Percentiles rank a stretch among this genome's conserved stretches.
Evolutionary conservation across 1,140 invertebrate species (phyloP).

Genomic region (Sycophaga agraensis): DNA sequence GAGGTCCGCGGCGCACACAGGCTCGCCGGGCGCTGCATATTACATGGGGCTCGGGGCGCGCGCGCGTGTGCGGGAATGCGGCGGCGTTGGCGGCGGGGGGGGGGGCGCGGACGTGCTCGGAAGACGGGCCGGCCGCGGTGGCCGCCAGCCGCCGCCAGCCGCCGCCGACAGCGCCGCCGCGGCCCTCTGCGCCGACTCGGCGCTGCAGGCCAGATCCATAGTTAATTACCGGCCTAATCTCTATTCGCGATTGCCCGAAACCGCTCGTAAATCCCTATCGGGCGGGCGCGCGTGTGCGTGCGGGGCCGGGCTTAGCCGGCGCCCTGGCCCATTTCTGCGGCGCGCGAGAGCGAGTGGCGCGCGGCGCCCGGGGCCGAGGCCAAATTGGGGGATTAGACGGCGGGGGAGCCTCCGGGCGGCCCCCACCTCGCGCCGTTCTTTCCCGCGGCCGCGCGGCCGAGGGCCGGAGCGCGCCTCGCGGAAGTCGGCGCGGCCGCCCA

Average conservation of each 20-base stretch:
- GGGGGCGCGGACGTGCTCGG: no score
- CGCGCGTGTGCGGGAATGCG: background rate
- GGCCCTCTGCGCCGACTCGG: background rate
- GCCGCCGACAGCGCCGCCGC: background rate
- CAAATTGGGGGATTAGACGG: background rate
- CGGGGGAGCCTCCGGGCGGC: constrained; percentile 12
- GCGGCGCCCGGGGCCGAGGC: constrained; percentile 17
- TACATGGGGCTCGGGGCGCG: background rate
- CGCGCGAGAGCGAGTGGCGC: constrained; percentile 24
- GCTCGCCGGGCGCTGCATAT: constrained; percentile 20
- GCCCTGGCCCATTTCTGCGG: no score
- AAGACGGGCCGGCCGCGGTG: no score
- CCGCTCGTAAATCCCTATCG: constrained; percentile 59
- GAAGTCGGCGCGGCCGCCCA: constrained; percentile 12
- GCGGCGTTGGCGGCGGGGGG: background rate
- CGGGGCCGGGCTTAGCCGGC: background rate
- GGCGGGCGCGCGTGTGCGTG: constrained; percentile 46
- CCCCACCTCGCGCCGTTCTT: no score
- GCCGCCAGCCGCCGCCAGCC: no score
- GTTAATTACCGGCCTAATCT: constrained; percentile 60
- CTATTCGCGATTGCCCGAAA: constrained; percentile 59
- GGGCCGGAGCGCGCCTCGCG: constrained; percentile 11
- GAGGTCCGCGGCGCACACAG: constrained; percentile 11
- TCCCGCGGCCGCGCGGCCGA: background rate
- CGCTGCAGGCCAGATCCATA: constrained; percentile 46